Evolutionary conservation across 2,113 vertebrate genomes (phyloP), one percentile per base, ranked within the genome.

Genomic region (Accipiter virgatus): DNA sequence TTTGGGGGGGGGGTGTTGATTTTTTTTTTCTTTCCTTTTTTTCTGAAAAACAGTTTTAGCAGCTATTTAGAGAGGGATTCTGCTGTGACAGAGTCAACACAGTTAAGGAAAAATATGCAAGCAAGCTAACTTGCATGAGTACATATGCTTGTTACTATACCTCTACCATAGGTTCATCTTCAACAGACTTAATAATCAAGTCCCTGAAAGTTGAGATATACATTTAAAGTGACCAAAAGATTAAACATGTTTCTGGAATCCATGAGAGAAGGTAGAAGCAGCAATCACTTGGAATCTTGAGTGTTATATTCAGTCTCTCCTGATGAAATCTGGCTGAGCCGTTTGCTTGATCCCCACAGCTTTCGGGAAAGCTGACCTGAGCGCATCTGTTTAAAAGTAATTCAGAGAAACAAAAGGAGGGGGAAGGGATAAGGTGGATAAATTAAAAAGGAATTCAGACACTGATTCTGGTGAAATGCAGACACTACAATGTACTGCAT

Each of bases 321-420:
- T 88, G 99, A 98, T 86, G 99, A 99, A 97, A 99, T 99, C 98
- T 99, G 99, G 97, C 98, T 99, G 98, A 99, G 97, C 56, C 98
- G 98, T 97, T 99, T 99, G 98, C 99, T 99, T 97, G 99, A 99
- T 96, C 99, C 99, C 99, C 99, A 99, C 90, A 99, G 98, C 97
- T 99, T 99, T 98, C 99, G 98, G 53, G 99, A 99, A 97, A 99
- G 99, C 98, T 99, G 99, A 96, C 99, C 98, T 79, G 98, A 98
- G 89, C 99, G 99, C 98, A 99, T 99, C 99, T 99, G 98, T 98
- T 98, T 97, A 96, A 97, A 97, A 97, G 97, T 81, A 98, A 98
- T 98, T 90, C 98, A 98, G 92, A 98, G 84, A 98, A 97, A 97
- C 89, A 96, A 92, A 98, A 96, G 92, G 93, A 84, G 79, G 88